Evolutionary conservation across 2,888 invertebrate species (phyloP).

Genomic region (Meteorus colon): DNA sequence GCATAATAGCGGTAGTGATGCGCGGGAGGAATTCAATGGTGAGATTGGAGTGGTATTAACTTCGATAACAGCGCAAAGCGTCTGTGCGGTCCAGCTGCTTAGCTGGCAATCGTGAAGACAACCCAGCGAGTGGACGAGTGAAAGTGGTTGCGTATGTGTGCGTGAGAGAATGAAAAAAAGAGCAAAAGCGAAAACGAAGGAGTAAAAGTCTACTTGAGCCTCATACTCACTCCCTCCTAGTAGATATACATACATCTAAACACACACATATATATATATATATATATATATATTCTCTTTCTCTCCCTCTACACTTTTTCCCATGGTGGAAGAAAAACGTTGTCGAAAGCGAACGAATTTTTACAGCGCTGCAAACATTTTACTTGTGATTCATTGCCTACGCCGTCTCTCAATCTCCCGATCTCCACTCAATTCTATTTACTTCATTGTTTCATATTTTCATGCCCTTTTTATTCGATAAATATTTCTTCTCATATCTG

Average conservation of each 20-base stretch:
- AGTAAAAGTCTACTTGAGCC: constrained; percentile 1
- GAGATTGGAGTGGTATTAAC: constrained; percentile 24
- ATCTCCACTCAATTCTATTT: too few relatives aligned
- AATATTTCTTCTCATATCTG: too few relatives aligned
- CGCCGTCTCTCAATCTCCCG: too few relatives aligned
- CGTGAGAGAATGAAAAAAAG: constrained; percentile 12
- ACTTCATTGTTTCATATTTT: too few relatives aligned
- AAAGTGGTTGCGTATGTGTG: constrained; percentile 37
- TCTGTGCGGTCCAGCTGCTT: constrained; percentile 56
- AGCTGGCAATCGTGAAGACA: constrained; percentile 53
- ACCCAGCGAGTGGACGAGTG: constrained; percentile 23
- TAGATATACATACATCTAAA: neutral
- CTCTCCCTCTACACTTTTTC: too few relatives aligned
- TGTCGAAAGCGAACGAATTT: neutral
- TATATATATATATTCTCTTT: too few relatives aligned
- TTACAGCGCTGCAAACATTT: neutral
- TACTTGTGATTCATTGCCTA: neutral
- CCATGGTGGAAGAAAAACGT: too few relatives aligned
- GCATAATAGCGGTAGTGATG: neutral
- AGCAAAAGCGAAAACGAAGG: constrained; percentile 19
- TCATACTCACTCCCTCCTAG: neutral
- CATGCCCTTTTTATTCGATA: too few relatives aligned
- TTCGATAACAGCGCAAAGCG: constrained; percentile 50
- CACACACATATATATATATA: too few relatives aligned
- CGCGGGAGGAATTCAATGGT: constrained; percentile 11